Evolutionary conservation across 2,888 invertebrate genomes (phyloP).

Genomic region (Auanema sp.): DNA sequence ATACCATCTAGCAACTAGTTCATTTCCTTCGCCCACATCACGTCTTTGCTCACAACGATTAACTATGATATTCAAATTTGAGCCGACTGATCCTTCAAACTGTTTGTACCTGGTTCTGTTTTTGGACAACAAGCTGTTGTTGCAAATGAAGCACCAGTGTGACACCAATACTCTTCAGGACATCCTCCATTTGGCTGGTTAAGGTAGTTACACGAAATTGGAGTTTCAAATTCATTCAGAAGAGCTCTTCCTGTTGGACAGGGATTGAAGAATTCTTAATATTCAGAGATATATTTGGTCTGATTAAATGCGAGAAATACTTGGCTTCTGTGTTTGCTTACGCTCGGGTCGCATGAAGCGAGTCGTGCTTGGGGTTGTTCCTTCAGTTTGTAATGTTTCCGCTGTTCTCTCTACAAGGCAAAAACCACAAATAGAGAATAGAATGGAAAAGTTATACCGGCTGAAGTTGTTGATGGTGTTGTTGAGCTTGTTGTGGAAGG

Average conservation of each 20-base stretch:
- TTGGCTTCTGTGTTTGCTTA: conserved; percentile 25
- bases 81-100: not conserved
- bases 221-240: conserved; percentile 54
- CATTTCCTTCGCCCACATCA: conserved; percentile 54
- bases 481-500: not conserved
- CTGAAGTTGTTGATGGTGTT: not conserved
- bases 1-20: conserved; percentile 61
- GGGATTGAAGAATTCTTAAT: conserved; percentile 52
- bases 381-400: not conserved
- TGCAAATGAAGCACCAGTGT: conserved; percentile 51
- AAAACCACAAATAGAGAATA: not conserved
- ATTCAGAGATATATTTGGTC: not conserved
- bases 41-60: conserved; percentile 49
- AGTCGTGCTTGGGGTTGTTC: conserved; percentile 22
- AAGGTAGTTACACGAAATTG: conserved; percentile 60
- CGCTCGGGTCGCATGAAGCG: conserved; percentile 39
- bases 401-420: not conserved
- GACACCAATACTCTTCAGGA: conserved; percentile 51
- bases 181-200: conserved; percentile 61
- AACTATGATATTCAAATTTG: conserved; percentile 17
- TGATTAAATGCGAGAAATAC: not conserved
- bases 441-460: not conserved
- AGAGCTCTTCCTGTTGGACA: conserved; percentile 56
- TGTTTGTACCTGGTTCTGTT: conserved; percentile 12
- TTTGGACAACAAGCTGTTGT: conserved; percentile 60